phyloP scores from a whole-genome alignment of 2,888 invertebrate species.

The Limnephilus marmoratus region DNA sequence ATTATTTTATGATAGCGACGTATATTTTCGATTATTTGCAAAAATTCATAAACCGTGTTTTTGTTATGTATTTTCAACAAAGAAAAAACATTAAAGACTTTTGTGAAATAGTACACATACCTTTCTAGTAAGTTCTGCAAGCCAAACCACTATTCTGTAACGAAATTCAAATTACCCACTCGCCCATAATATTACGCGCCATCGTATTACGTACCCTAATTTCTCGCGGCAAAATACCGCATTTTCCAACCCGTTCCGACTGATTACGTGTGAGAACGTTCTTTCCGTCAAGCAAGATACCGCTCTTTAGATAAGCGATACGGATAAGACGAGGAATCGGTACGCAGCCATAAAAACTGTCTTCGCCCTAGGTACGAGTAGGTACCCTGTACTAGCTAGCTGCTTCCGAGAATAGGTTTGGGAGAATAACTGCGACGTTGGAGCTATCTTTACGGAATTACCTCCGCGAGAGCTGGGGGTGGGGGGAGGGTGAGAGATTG shows the following conservation, averaged over 20 bases:
- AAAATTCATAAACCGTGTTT: too few species aligned
- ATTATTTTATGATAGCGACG: too few species aligned
- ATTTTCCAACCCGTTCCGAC: constrained; percentile 2
- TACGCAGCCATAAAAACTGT: constrained; percentile 44
- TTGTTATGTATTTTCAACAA: too few species aligned
- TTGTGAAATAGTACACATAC: not conserved
- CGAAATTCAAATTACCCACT: not conserved
- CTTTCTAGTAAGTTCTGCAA: not conserved
- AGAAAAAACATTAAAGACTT: too few species aligned
- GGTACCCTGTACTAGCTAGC: not conserved
- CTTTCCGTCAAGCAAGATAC: constrained; percentile 34
- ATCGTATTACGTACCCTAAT: constrained; percentile 2
- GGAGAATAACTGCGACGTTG: constrained; percentile 17
- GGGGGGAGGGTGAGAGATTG: constrained; percentile 16
- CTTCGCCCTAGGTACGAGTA: constrained; percentile 19
- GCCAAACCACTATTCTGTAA: not conserved
- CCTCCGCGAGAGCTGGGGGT: not conserved
- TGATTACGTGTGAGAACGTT: constrained; percentile 16
- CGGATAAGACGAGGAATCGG: constrained; percentile 36
- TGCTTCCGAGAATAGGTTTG: not conserved
- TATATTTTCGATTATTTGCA: too few species aligned
- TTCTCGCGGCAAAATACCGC: not conserved
- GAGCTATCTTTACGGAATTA: constrained; percentile 27
- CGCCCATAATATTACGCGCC: not conserved
- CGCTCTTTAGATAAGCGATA: constrained; percentile 17